A percentile compares a stretch with the other conserved stretches of the same genome.
Evolutionary conservation across 2,113 vertebrate genomes (phyloP).

Genomic region (Columbina picui): DNA sequence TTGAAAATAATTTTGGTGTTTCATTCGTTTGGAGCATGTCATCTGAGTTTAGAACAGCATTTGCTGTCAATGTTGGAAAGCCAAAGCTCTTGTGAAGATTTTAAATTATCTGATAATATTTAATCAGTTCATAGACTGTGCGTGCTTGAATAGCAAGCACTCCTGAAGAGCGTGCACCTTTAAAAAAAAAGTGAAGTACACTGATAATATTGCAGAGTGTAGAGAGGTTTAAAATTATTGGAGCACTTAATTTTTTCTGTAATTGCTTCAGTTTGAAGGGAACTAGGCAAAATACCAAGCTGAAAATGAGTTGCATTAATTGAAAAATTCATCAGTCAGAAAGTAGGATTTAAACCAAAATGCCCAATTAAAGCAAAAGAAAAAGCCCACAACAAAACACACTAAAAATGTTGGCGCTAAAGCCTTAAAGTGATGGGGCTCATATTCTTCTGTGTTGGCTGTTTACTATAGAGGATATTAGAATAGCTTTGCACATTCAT

Average conservation of each 20-base stretch:
- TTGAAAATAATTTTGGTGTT: neutral
- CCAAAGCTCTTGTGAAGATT: slow-evolving; percentile 14
- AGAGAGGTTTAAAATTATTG: slow-evolving; percentile 66
- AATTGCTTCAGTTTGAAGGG: slow-evolving; percentile 67
- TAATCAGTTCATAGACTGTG: slow-evolving; percentile 33
- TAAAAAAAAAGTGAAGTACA: slow-evolving; percentile 31
- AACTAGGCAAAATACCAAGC: slow-evolving; percentile 71
- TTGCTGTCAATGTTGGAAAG: slow-evolving; percentile 9
- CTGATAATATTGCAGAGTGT: slow-evolving; percentile 29
- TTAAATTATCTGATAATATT: slow-evolving; percentile 39
- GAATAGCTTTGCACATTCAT: neutral
- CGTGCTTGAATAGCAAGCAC: slow-evolving; percentile 29
- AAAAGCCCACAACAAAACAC: neutral
- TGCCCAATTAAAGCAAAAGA: slow-evolving; percentile 7
- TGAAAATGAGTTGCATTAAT: slow-evolving; percentile 64
- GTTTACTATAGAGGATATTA: neutral
- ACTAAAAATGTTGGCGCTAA: neutral
- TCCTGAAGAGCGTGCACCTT: slow-evolving; percentile 66
- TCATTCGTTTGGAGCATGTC: neutral
- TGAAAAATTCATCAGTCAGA: slow-evolving; percentile 63
- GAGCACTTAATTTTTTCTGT: slow-evolving; percentile 67
- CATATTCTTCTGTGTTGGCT: neutral
- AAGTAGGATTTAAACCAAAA: slow-evolving; percentile 62
- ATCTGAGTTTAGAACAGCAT: neutral
- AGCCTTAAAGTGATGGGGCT: neutral